Evolutionary conservation across 2,797 vertebrate genomes (phyloP), one percentile per base, ranked within the genome.

Genomic region (Tokudaia muenninki): DNA sequence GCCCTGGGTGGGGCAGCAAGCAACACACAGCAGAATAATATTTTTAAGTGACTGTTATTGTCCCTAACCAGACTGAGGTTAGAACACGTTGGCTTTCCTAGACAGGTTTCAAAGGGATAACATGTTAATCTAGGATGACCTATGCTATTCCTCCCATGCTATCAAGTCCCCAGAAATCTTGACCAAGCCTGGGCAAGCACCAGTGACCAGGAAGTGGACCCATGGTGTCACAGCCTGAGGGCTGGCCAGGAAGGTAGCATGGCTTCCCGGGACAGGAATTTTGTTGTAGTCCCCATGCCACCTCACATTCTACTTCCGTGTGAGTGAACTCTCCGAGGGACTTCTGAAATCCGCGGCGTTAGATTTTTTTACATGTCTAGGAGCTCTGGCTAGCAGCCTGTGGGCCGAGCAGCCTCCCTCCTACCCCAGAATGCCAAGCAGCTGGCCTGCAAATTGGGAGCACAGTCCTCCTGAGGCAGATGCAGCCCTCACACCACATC

Each of bases 121-220:
- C 41, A 8, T 59, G 92, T 89, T 82, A 86, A 52, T 92, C 90
- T 65, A 81, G 95, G 55, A 93, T 59, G 11, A 82, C 59, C 90
- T 90, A 16, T 82, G 22, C 72, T 93, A 52, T 88, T 90, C 75
- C 52, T 81, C 26, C 70, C 41, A 81, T 29, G 26, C 47, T 22
- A 55, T 74, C 61, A 81, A 81, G n/a, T 55, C 59, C 31, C 79
- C 47, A 37, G 87, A 86, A 74, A 65, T 65, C 84, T 47, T 67
- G 57, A 90, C 74, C 41, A 44, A 65, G 47, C 26, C 52, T 86
- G 74, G 67, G 41, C 50, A 80, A 59, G 50, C 17, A 37, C 75
- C 29, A 26, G 37, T 24, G 29, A 31, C 34, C 14, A 59, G 41
- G 29, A 87, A 70, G n/a, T 5, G 59, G 61, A 6, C 75, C 34